Evolutionary conservation across 1,140 invertebrate genomes (phyloP), one percentile per base, ranked within the genome.

Genomic region (Anoplolepis gracilipes): DNA sequence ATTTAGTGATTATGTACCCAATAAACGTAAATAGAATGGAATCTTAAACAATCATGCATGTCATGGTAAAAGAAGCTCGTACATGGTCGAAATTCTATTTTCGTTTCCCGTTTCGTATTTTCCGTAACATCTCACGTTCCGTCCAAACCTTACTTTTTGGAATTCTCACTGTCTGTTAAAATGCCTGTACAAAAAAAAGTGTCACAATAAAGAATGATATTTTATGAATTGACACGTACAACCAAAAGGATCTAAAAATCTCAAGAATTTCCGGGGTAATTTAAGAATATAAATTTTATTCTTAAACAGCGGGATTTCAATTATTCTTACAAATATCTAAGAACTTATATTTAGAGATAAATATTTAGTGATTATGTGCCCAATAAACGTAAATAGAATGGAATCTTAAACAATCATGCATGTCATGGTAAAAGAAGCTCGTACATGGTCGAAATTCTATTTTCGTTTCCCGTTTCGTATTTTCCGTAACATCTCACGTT

Each of bases 141-240:
- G 25, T 22, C 1, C 62, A 19, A 16, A 78, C 13, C 4, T 64
- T 39, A 11, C 42, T 69, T 62, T 61, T 36, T 4, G 39, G 49
- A 39, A 79, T 55, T 61, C 61, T 28, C 42, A 46, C 73, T 67
- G 85, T 77, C 57, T 36, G 16, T 70, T 46, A 49, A 76, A 55
- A 10, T 39, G 11, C 16, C 42, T 33, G 25, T 8, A 19, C 28
- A 76, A 72, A 64, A 64, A 28, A 36, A 64, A 16, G 46, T 16
- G 67, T 30, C 77, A 19, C 46, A 59, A 78, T 73, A 84, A 79
- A 73, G 72, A 82, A 79, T 57, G 25, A 46, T 53, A 25, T 36
- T 73, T 59, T 36, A 11, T 53, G 67, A 77, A 87, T 78, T 19
- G 39, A 33, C n/a, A 65, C 2, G 22, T 33, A n/a, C 1, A 30